Percentiles rank a stretch among this genome's conserved stretches.
These are phyloP conservation scores for Drosophila prosaltans DNA, from an alignment of 1,140 invertebrate genomes.

Conservation along the genomic window DNA sequence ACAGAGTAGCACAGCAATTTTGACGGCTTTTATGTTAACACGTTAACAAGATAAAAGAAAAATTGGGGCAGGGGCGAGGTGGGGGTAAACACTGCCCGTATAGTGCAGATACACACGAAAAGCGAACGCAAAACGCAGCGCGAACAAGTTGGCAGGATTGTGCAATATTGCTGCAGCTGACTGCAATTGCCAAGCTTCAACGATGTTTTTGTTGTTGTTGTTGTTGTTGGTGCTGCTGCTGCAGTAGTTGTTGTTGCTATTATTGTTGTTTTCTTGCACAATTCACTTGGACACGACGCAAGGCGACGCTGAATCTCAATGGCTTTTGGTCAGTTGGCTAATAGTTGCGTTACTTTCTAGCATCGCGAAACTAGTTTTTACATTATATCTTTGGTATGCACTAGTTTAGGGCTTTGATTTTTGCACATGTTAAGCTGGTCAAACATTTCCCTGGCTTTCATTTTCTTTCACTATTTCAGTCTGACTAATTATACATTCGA, in stretches of 20 bases:
- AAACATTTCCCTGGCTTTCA: constrained; percentile 73
- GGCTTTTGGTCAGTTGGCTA: constrained; percentile 73
- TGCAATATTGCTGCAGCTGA: constrained; percentile 74
- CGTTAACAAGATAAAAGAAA: constrained; percentile 25
- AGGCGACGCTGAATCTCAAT: constrained; percentile 24
- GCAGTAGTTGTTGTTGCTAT: constrained; percentile 31
- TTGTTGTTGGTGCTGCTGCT: constrained; percentile 23
- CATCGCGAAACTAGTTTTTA: constrained; percentile 46
- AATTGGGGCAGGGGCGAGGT: not conserved
- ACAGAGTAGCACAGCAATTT: constrained; percentile 83
- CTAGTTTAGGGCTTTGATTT: constrained; percentile 26
- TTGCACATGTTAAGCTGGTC: constrained; percentile 60
- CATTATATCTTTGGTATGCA: constrained; percentile 46
- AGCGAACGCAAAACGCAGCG: constrained; percentile 14
- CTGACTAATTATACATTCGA: constrained; percentile 28
- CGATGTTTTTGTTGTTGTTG: constrained; percentile 11
- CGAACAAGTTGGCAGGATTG: constrained; percentile 77
- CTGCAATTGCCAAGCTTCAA: constrained; percentile 49
- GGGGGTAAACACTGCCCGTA: not conserved
- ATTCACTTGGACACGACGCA: constrained; percentile 49
- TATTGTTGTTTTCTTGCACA: constrained; percentile 58
- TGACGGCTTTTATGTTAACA: constrained; percentile 65
- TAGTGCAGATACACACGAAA: constrained; percentile 21
- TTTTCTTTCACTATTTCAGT: constrained; percentile 49
- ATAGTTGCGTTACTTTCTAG: constrained; percentile 67